Evolutionary conservation across 2,888 invertebrate species (phyloP).

Genomic region (Athalia cordata): DNA sequence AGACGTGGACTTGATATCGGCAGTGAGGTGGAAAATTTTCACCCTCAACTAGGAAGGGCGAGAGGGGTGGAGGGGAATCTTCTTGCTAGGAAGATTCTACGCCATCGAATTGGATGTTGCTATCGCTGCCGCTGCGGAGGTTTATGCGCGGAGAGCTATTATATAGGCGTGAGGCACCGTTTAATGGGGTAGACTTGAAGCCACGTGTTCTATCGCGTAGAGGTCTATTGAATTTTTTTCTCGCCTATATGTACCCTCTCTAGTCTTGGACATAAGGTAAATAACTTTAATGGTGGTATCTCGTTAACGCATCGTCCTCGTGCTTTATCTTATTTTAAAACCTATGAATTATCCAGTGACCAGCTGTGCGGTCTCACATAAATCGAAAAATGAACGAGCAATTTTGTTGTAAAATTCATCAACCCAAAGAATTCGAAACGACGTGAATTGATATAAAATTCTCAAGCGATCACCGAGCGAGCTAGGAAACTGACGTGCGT

Average conservation of each 20-base stretch:
- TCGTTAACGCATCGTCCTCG: conserved; percentile 61
- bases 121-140: neutral
- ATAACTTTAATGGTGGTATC: conserved; percentile 68
- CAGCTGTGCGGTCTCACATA: neutral
- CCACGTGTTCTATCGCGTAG: conserved; percentile 66
- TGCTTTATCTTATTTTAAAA: neutral
- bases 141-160: conserved; percentile 43
- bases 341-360: neutral
- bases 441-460: neutral
- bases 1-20: conserved; percentile 37
- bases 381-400: neutral
- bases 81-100: conserved; percentile 25
- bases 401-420: conserved; percentile 16
- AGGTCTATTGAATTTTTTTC: conserved; percentile 65
- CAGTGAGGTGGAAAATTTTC: conserved; percentile 37
- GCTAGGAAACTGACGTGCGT: neutral
- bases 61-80: conserved; percentile 11
- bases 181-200: conserved; percentile 46
- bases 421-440: no score
- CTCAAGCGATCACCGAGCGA: neutral
- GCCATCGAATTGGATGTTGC: neutral
- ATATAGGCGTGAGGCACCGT: conserved; percentile 39
- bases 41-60: neutral
- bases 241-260: conserved; percentile 48
- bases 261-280: conserved; percentile 61